Percentiles rank a stretch among this genome's conserved stretches.
phyloP scores from a whole-genome alignment of 1,140 invertebrate genomes.

The Heliconius nattereri region DNA sequence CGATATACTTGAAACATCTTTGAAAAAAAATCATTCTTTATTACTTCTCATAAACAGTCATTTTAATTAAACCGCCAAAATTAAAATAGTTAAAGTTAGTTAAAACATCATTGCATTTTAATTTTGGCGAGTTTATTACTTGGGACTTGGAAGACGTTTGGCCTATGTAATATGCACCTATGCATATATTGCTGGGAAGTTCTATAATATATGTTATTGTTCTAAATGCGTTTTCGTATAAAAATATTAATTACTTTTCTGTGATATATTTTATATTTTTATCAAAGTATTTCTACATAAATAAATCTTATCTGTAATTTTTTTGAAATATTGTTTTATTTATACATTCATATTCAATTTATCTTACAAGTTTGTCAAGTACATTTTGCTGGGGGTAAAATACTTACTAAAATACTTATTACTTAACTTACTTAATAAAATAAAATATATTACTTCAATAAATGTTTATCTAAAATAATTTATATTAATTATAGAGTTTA shows the following conservation, averaged over 20 bases:
- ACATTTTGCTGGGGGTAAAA: background rate
- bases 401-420: background rate
- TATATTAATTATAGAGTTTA: too few relatives aligned
- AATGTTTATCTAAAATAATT: too few relatives aligned
- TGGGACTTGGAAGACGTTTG: background rate
- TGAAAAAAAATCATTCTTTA: too few relatives aligned
- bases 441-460: too few relatives aligned
- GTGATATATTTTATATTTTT: conserved; percentile 38
- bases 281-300: conserved; percentile 11
- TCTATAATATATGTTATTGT: background rate
- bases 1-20: background rate
- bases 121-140: background rate
- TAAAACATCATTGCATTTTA: background rate
- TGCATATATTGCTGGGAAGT: background rate
- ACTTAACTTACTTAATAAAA: background rate
- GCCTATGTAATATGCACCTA: background rate
- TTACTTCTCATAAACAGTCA: background rate
- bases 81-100: too few relatives aligned
- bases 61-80: background rate
- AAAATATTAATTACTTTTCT: conserved; percentile 26
- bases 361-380: background rate
- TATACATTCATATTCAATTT: background rate
- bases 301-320: conserved; percentile 9
- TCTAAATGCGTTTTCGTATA: background rate
- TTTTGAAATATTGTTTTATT: conserved; percentile 5